Evolutionary conservation across 1,140 invertebrate genomes (phyloP).

Genomic region (Saccostrea echinata): DNA sequence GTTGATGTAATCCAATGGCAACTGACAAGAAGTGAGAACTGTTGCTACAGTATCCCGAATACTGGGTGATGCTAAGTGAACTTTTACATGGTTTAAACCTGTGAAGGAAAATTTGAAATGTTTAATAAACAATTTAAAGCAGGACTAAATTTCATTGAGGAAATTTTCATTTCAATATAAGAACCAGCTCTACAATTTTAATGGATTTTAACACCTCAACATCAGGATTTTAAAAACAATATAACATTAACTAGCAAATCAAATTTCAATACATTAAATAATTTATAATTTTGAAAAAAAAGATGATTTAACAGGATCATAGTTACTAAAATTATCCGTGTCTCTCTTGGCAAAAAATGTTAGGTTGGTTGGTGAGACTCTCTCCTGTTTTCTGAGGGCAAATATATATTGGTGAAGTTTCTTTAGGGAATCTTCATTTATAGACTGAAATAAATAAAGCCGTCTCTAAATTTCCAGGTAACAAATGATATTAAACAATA

Average conservation of each 20-base stretch:
- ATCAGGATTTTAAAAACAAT: no score
- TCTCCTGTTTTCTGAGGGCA: slow-evolving; percentile 82
- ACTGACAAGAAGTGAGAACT: slow-evolving; percentile 33
- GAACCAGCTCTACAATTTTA: no score
- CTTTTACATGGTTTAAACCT: slow-evolving; percentile 28
- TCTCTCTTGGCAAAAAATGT: slow-evolving; percentile 61
- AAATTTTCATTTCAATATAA: no score
- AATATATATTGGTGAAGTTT: slow-evolving; percentile 91
- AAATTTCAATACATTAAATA: not conserved
- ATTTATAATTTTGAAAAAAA: not conserved
- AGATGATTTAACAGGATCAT: not conserved
- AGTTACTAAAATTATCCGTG: slow-evolving; percentile 40
- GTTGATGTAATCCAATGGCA: slow-evolving; percentile 40
- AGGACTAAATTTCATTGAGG: no score
- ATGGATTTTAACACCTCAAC: no score
- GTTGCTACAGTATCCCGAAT: slow-evolving; percentile 31
- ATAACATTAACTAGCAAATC: not conserved
- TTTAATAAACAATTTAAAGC: no score
- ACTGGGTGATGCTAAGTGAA: slow-evolving; percentile 8
- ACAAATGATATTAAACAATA: no score
- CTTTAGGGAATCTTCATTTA: slow-evolving; percentile 95
- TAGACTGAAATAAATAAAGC: slow-evolving; percentile 82
- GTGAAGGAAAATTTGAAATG: not conserved
- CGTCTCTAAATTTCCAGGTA: not conserved
- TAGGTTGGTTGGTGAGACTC: slow-evolving; percentile 60